Evolutionary conservation across 2,888 invertebrate species (phyloP), one percentile per base, ranked within the genome.

Genomic region (Eupeodes latifasciatus): DNA sequence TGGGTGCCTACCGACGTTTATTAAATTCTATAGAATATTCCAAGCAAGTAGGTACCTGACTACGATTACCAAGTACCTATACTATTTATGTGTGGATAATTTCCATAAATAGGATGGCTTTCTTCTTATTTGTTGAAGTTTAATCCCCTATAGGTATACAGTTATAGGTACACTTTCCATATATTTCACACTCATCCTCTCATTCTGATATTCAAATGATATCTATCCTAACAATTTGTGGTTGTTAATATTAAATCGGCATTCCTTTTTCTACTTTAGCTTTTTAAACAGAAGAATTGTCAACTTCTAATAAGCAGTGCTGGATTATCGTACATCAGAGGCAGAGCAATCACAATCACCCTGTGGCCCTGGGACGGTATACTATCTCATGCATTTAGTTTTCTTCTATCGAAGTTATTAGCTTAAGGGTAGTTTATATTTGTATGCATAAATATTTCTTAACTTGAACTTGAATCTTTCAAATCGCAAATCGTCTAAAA

Each of bases 161-260:
- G 27, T 27, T 27, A 27, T n/a, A 19, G 19, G 19, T 19, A 0
- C 5, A 40, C n/a, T 49, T 4, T 9, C 7, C 27, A 27, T 66
- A 47, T 47, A 64, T 12, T 6, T 47, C 47, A 19, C 19, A 12
- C 64, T 62, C 44, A 44, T 62, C 4, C 62, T 64, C 19, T 11
- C 19, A 19, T 14, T 64, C 9, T 16, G 49, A 14, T 51, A 51
- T 51, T 12, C 36, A 61, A 16, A 40, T n/a, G 16, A 19, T 64
- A 10, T n/a, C 40, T 62, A 44, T 64, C 34, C 67, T 67, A 16
- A 51, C 51, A 67, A 67, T 36, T 51, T 67, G 67, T 16, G 67
- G 67, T 67, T 51, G 67, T 36, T 67, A 51, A 67, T 51, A 67
- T 67, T 67, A 67, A 67, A 51, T 67, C 51, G 36, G 51, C n/a